Evolutionary conservation across 2,797 vertebrate species (phyloP).

Genomic region (Myotis myotis): DNA sequence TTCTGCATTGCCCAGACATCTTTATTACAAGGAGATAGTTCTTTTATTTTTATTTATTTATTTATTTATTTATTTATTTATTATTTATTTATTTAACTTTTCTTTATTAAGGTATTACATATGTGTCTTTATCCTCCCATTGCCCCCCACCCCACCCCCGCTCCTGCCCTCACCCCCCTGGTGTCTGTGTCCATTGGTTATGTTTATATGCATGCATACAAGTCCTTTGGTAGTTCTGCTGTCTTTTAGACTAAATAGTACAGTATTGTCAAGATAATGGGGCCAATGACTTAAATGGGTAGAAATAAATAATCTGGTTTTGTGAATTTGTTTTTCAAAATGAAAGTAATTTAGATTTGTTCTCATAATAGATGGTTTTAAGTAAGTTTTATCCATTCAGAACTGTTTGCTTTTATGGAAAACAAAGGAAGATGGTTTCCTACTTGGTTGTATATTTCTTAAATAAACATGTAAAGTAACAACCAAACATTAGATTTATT

Average conservation of each 20-base stretch:
- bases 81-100: not conserved
- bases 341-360: constrained; percentile 70
- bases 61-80: constrained; percentile 26
- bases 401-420: constrained; percentile 53
- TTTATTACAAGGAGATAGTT: constrained; percentile 71
- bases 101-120: too few species aligned
- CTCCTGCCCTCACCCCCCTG: too few species aligned
- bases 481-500: constrained; percentile 73
- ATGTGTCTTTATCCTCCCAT: too few species aligned
- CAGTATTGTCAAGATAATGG: constrained; percentile 76
- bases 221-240: constrained; percentile 65
- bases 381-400: constrained; percentile 75
- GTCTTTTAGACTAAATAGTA: constrained; percentile 73
- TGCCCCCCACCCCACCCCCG: too few species aligned
- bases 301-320: constrained; percentile 67
- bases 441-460: constrained; percentile 69
- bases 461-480: constrained; percentile 78
- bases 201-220: too few species aligned
- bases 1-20: constrained; percentile 67
- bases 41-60: constrained; percentile 63
- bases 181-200: too few species aligned
- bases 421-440: constrained; percentile 66
- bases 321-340: constrained; percentile 59
- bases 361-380: constrained; percentile 64
- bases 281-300: constrained; percentile 73